A percentile compares a stretch with the other conserved stretches of the same genome.
These are phyloP conservation scores for Cosmorhoe ocellata DNA, from an alignment of 2,888 invertebrate species.

Conservation along the genomic window DNA sequence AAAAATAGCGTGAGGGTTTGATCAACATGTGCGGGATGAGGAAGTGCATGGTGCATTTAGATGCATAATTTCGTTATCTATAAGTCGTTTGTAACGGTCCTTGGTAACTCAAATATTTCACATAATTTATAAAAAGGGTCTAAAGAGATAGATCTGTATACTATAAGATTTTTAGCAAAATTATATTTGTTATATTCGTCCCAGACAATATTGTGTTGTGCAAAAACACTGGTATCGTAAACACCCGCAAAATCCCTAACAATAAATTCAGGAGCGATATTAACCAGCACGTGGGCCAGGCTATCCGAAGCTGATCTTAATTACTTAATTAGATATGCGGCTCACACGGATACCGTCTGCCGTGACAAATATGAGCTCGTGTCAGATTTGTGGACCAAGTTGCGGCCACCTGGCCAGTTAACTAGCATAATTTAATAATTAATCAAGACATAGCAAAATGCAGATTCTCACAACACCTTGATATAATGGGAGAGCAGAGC, in stretches of 20 bases:
- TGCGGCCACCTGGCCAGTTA: neutral
- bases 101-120: too few species aligned
- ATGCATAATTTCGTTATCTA: too few species aligned
- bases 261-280: conserved; percentile 22
- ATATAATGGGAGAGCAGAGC: too few species aligned
- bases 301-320: conserved; percentile 49
- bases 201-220: too few species aligned
- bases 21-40: conserved; percentile 6
- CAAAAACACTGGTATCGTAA: neutral
- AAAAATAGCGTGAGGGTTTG: conserved; percentile 4
- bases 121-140: too few species aligned
- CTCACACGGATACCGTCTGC: conserved; percentile 29
- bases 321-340: conserved; percentile 52
- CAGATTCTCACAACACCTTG: too few species aligned
- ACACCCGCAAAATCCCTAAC: conserved; percentile 1
- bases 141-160: too few species aligned
- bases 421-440: neutral
- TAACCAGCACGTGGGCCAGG: conserved; percentile 19
- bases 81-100: too few species aligned
- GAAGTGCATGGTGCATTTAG: too few species aligned
- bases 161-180: too few species aligned
- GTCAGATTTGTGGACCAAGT: conserved; percentile 1
- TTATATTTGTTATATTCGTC: too few species aligned
- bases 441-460: too few species aligned
- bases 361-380: conserved; percentile 5